These are phyloP conservation scores for Hydrozoanthus tunicans DNA, from an alignment of 64 coral and sea anemone species.

Conservation along the genomic window DNA sequence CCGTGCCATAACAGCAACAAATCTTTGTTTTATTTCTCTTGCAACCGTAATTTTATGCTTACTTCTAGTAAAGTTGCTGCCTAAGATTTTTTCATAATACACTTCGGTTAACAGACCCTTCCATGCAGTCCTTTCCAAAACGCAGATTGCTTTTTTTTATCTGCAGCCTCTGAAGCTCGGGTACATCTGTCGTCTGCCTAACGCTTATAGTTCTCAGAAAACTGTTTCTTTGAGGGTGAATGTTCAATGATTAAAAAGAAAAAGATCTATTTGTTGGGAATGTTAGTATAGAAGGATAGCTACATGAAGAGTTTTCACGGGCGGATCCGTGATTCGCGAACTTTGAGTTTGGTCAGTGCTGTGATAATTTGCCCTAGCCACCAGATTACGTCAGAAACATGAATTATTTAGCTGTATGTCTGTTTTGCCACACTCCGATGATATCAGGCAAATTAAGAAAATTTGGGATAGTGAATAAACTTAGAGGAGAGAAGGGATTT, in stretches of 20 bases:
- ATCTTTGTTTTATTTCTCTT: neutral
- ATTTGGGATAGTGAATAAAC: conserved; percentile 18
- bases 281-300: no score
- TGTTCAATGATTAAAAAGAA: neutral
- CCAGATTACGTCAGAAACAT: conserved; percentile 49
- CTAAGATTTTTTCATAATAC: neutral
- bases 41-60: no score
- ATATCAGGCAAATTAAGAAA: conserved; percentile 42
- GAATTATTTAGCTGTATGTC: conserved; percentile 29
- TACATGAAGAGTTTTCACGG: neutral
- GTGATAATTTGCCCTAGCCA: conserved; percentile 27
- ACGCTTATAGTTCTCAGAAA: neutral
- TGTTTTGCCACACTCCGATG: conserved; percentile 50
- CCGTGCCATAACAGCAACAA: neutral
- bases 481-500: neutral
- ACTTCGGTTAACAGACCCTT: neutral
- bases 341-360: neutral
- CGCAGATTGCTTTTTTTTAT: neutral
- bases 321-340: neutral
- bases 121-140: neutral
- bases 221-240: neutral
- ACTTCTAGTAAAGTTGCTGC: no score
- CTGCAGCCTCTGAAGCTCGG: neutral
- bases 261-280: no score
- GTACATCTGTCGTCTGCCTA: neutral